A percentile compares a stretch with the other conserved stretches of the same genome.
phyloP scores from a whole-genome alignment of 2,797 vertebrate genomes.

The Gila robusta region DNA sequence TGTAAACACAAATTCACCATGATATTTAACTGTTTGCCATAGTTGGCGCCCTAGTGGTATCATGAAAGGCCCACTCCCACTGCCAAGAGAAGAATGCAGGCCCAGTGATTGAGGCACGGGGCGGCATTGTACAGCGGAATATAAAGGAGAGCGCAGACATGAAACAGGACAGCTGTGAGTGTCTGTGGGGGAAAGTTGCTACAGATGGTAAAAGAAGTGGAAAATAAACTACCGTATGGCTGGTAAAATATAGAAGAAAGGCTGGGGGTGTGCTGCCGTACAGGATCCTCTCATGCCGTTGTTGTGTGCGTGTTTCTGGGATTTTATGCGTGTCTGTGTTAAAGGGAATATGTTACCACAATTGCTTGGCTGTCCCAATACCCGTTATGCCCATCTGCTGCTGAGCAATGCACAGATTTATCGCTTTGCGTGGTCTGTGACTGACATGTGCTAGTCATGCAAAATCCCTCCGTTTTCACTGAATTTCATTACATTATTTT shows the following conservation, averaged over 20 bases:
- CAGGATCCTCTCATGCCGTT: constrained; percentile 49
- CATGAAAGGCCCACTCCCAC: constrained; percentile 47
- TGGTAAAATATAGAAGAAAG: constrained; percentile 82
- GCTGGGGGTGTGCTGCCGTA: constrained; percentile 59
- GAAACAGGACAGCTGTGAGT: constrained; percentile 85
- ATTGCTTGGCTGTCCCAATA: constrained; percentile 53
- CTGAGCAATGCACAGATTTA: constrained; percentile 57
- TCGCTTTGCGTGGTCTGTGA: constrained; percentile 48
- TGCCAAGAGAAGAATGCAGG: constrained; percentile 57
- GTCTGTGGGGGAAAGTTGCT: constrained; percentile 87
- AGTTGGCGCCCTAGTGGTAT: constrained; percentile 30
- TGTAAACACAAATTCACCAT: not conserved
- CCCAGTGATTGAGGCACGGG: constrained; percentile 71
- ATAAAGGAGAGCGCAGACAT: constrained; percentile 81
- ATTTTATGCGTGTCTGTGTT: constrained; percentile 44
- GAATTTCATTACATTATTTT: constrained; percentile 46
- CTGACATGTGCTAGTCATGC: constrained; percentile 51
- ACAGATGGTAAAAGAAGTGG: constrained; percentile 82
- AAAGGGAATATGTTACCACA: constrained; percentile 56
- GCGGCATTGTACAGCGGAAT: constrained; percentile 73
- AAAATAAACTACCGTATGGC: constrained; percentile 81
- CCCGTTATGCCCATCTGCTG: constrained; percentile 63
- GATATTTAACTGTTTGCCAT: constrained; percentile 31
- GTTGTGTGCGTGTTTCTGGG: constrained; percentile 45
- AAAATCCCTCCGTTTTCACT: constrained; percentile 45